These are phyloP conservation scores for Chironomus tentans DNA, from an alignment of 2,888 invertebrate genomes.

Conservation along the genomic window DNA sequence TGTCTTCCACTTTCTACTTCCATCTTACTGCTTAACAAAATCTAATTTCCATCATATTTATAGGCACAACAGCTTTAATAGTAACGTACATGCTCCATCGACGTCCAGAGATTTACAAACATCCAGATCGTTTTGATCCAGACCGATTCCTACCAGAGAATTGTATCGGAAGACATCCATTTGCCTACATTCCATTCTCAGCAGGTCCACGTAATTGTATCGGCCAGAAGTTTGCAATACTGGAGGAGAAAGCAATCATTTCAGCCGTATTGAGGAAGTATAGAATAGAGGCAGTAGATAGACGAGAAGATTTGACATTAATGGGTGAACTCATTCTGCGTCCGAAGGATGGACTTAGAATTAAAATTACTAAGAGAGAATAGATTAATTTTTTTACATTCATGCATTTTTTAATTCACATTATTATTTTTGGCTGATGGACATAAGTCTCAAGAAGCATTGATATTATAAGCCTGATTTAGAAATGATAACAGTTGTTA, in stretches of 20 bases:
- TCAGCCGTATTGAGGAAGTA: slow-evolving; percentile 50
- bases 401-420: too few species aligned
- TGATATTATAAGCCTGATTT: too few species aligned
- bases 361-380: slow-evolving; percentile 42
- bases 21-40: too few species aligned
- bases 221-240: slow-evolving; percentile 50
- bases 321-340: slow-evolving; percentile 52
- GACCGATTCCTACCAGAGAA: slow-evolving; percentile 62
- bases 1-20: too few species aligned
- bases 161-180: slow-evolving; percentile 50
- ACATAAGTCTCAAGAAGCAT: too few species aligned
- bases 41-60: too few species aligned
- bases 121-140: slow-evolving; percentile 60
- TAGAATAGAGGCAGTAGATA: slow-evolving; percentile 47
- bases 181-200: slow-evolving; percentile 59
- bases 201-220: slow-evolving; percentile 49
- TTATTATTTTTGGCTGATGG: too few species aligned
- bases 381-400: neutral
- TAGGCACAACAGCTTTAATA: slow-evolving; percentile 46
- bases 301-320: slow-evolving; percentile 48
- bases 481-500: too few species aligned
- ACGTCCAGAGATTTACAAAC: slow-evolving; percentile 52
- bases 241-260: slow-evolving; percentile 50
- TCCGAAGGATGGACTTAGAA: slow-evolving; percentile 48
- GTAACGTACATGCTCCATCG: slow-evolving; percentile 58